phyloP scores from a whole-genome alignment of 1,140 invertebrate genomes.

The Ylistrum balloti region DNA sequence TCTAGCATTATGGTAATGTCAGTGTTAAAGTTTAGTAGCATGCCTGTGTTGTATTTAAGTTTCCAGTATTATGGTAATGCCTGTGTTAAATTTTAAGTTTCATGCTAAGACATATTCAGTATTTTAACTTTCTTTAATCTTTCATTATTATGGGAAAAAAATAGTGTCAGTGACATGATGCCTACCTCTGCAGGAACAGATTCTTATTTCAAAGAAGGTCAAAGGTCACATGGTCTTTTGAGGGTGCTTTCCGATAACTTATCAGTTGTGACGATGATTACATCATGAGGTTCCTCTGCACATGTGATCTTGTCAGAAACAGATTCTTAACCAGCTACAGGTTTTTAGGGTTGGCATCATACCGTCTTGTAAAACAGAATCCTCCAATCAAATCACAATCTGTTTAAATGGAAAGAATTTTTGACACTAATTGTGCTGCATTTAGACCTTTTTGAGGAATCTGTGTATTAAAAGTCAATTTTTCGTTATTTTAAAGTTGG shows the following conservation, averaged over 20 bases:
- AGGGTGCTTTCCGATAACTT: not conserved
- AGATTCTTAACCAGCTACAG: not conserved
- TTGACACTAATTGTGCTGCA: conserved; percentile 28
- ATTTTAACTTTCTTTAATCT: too few relatives aligned
- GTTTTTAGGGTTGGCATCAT: not conserved
- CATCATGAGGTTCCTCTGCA: not conserved
- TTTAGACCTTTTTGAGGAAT: conserved; percentile 34
- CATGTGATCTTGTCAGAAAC: conserved; percentile 33
- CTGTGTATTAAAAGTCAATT: conserved; percentile 36
- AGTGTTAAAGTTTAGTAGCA: too few relatives aligned
- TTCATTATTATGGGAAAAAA: not conserved
- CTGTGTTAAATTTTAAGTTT: too few relatives aligned
- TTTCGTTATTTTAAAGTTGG: conserved; percentile 17
- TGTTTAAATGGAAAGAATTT: conserved; percentile 4
- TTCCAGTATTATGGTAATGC: too few relatives aligned
- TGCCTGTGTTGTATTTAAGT: too few relatives aligned
- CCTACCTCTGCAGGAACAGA: not conserved
- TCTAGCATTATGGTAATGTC: too few relatives aligned
- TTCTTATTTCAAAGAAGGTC: not conserved
- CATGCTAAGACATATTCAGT: too few relatives aligned
- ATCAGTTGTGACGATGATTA: conserved; percentile 21
- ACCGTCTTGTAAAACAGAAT: conserved; percentile 18
- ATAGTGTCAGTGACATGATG: not conserved
- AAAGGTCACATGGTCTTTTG: not conserved
- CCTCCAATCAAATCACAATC: conserved; percentile 5